Evolutionary conservation across 2,113 vertebrate species (phyloP), one percentile per base, ranked within the genome.

Genomic region (Jacana jacana): DNA sequence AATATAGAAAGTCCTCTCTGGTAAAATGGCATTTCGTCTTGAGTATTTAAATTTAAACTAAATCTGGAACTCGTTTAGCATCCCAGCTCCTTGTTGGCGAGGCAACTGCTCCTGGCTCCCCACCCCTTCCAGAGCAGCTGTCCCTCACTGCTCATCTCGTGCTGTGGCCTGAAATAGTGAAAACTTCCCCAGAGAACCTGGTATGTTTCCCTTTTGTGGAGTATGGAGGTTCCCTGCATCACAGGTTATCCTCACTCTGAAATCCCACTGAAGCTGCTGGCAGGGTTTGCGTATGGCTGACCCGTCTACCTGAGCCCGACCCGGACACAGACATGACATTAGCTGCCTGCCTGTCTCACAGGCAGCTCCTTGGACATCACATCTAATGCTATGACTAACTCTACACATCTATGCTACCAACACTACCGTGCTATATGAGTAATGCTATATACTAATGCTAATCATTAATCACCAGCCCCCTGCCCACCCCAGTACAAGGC

Each of bases 71-170:
- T 64, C 31, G 64, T n/a, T 72, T 44, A 77, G 58, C 30, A 81
- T 18, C 6, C 25, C 14, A 42, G 9, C 4, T 87, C 40, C 30
- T 39, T 64, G 35, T 25, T 52, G 30, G 30, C 52, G 20, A 51
- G 17, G 30, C 9, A 48, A 7, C 22, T 33, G 18, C 22, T 89
- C 44, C 16, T 11, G 0, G 17, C 25, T 82, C 52, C 44, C 28
- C n/a, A n/a, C 13, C 39, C 25, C 14, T 46, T n/a, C 40, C 0
- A 0, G n/a, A 70, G 20, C 27, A 22, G 28, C 24, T 4, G 3
- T 16, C 14, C 25, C 17, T 55, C 2, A 4, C 11, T 40, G 17
- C 23, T 86, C 13, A 23, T 20, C 49, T 71, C 3, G 0, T 48
- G 12, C 60, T 28, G 6, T 12, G 15, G 22, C 49, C 60, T 75